Evolutionary conservation across 2,113 vertebrate species (phyloP), one percentile per base, ranked within the genome.

Genomic region (Actenoides hombroni): DNA sequence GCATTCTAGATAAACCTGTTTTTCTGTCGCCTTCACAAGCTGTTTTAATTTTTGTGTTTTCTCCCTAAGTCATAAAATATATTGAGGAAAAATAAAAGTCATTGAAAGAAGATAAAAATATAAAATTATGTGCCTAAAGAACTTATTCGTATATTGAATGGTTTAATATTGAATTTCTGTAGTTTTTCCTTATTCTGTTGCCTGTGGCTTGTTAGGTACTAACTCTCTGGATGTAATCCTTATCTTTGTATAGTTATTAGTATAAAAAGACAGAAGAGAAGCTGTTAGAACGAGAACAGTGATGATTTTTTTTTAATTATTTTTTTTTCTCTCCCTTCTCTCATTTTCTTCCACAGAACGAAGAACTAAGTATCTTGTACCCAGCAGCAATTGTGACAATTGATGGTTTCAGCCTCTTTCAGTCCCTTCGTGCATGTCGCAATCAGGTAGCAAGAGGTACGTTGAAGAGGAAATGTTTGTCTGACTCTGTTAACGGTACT

Each of bases 391-490:
- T 99, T 97, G 99, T 99, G 92, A 99, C 99, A 70, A 99, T 99
- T 57, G 99, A 99, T 88, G 99, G 99, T 83, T 99, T 99, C 97
- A 99, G 99, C 95, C 99, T 99, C 92, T 99, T 99, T 90, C 99
- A 99, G 96, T 99, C 99, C 54, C 98, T 99, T 54, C 99, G 99
- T 68, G 99, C 99, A 3, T 99, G 99, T 98, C 98, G 99, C 96
- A 99, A 99, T 98, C 99, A 99, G 97, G 99, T 99, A 71, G 99
- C 99, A 31, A 98, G 99, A 99, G 99, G 99, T 99, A 98, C 1
- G 90, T 91, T 28, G 40, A 26, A 56, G 56, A 84, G 70, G 61
- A 69, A 13, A 57, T 42, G 20, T 33, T 83, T 76, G 2, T 89
- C 76, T 71, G 24, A 18, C 16, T 71, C 35, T 56, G 9, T 65